These are phyloP conservation scores for Enteromius afrohamiltoni DNA, from an alignment of 2,797 vertebrate genomes.

Conservation along the genomic window DNA sequence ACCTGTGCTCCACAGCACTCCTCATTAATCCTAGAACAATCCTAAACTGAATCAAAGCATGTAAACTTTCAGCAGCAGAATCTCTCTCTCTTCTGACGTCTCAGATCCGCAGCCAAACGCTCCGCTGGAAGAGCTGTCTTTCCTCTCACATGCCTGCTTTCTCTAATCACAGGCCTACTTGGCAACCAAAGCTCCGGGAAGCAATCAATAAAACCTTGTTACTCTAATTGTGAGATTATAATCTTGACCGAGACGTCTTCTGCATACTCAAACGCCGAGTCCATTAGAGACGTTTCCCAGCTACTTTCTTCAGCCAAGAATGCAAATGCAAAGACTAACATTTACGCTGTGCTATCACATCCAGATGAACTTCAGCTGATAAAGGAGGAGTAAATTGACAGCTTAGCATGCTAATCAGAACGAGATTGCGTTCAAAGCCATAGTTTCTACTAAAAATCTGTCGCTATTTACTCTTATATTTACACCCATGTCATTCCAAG, in stretches of 20 bases:
- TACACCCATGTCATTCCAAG: not conserved
- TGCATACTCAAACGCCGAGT: constrained; percentile 81
- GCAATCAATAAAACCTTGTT: constrained; percentile 86
- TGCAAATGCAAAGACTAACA: constrained; percentile 55
- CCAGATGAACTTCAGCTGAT: constrained; percentile 35
- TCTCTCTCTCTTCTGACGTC: constrained; percentile 46
- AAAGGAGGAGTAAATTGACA: constrained; percentile 20
- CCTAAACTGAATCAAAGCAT: not conserved
- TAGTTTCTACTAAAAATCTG: not conserved
- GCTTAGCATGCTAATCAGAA: constrained; percentile 28
- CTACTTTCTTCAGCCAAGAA: constrained; percentile 52
- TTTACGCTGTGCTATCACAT: constrained; percentile 36
- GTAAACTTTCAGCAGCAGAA: not conserved
- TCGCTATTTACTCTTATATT: not conserved
- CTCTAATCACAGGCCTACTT: constrained; percentile 77
- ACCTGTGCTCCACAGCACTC: not conserved
- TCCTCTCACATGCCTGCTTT: constrained; percentile 61
- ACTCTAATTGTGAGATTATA: constrained; percentile 85
- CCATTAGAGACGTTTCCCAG: constrained; percentile 82
- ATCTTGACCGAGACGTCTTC: constrained; percentile 79
- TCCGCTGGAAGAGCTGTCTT: constrained; percentile 40
- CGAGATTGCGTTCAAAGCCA: not conserved
- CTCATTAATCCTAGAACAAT: not conserved
- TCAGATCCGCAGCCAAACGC: constrained; percentile 69
- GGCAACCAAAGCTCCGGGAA: constrained; percentile 75